phyloP scores from a whole-genome alignment of 2,797 vertebrate genomes.

The Gallirallus australis region DNA sequence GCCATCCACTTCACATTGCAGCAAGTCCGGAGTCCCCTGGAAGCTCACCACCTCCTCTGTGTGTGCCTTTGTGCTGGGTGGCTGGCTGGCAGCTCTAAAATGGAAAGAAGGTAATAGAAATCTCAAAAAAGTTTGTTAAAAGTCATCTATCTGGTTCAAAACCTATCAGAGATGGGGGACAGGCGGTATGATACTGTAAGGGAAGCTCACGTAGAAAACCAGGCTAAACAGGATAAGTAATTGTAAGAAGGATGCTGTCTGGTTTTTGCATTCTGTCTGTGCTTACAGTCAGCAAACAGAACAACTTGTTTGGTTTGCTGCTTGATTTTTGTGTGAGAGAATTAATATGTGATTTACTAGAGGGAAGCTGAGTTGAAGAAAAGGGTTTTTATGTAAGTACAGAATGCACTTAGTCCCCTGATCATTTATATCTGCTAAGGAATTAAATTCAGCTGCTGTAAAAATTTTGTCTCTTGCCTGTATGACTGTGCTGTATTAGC shows the following conservation, averaged over 20 bases:
- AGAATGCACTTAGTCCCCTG: slow-evolving; percentile 14
- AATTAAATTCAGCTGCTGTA: slow-evolving; percentile 16
- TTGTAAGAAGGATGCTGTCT: neutral
- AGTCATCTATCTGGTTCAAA: neutral
- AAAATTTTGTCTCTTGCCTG: neutral
- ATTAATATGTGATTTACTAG: slow-evolving; percentile 27
- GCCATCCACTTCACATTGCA: rapidly evolving
- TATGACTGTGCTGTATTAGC: neutral
- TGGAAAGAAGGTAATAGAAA: neutral
- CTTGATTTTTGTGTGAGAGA: neutral
- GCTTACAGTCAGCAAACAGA: neutral
- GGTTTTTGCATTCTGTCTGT: neutral
- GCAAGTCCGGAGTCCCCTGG: neutral
- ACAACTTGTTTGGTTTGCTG: neutral
- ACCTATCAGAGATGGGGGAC: neutral
- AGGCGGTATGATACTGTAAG: neutral
- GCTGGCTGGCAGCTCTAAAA: neutral
- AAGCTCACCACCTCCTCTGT: neutral
- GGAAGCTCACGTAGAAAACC: neutral
- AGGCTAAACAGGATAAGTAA: neutral
- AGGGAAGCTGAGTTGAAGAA: neutral
- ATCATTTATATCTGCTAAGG: slow-evolving; percentile 24
- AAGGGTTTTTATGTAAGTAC: slow-evolving; percentile 34
- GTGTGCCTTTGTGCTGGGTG: neutral
- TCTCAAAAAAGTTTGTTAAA: neutral